phyloP scores from a whole-genome alignment of 2,797 vertebrate genomes.

The Sciurus carolinensis region DNA sequence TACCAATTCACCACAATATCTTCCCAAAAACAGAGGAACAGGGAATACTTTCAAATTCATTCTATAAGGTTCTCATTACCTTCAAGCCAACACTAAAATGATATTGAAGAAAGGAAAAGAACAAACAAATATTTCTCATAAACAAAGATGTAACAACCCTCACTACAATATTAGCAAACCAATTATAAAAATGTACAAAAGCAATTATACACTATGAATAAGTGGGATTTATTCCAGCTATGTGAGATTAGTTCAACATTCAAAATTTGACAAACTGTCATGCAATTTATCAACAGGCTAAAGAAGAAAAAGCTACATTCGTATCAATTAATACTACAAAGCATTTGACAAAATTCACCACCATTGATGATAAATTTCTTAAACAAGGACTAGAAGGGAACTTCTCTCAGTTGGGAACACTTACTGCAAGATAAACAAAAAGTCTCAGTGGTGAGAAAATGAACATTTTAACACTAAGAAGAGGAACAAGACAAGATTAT shows the following conservation, averaged over 20 bases:
- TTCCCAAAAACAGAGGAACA: neutral
- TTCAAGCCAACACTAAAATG: neutral
- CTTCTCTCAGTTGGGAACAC: neutral
- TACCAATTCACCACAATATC: neutral
- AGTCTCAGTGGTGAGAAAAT: neutral
- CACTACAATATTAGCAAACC: neutral
- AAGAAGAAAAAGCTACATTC: neutral
- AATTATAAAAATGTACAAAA: neutral
- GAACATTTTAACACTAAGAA: neutral
- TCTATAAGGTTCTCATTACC: neutral
- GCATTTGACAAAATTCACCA: neutral
- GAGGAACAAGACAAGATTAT: neutral
- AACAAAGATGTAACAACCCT: neutral
- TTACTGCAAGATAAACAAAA: neutral
- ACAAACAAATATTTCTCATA: neutral
- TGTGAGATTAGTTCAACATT: neutral
- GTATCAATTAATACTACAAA: neutral
- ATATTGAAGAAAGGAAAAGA: neutral
- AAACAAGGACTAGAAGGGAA: neutral
- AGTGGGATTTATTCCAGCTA: neutral
- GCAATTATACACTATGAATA: neutral
- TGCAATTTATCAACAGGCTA: neutral
- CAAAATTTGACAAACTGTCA: neutral
- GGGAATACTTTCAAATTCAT: neutral
- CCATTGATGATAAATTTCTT: neutral